Base-by-base conservation (phyloP, 2,113 vertebrate species). In the Myrmophylax atrothorax region DNA sequence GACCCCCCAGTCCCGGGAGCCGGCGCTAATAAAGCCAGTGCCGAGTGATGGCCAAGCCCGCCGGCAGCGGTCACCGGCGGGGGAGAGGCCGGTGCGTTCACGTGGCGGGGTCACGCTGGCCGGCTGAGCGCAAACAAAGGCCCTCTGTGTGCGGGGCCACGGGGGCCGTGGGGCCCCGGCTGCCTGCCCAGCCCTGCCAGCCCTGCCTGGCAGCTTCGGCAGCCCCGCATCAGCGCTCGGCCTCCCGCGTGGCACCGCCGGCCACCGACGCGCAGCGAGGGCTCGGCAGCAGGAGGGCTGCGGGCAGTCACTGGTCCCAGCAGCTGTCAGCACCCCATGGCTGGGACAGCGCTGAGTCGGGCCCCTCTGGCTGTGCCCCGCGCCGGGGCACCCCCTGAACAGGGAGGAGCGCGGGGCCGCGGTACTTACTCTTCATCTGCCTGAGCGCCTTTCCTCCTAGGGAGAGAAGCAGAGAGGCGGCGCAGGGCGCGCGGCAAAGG, bases 381-480 rank as follows among this genome's bases (percentile, higher is more conserved):
- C 0, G 7, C 56, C 6, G 5, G 52, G 62, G 81, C 92, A 83
- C 29, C 77, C 59, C 74, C 74, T 8, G 50, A 70, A 75, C 73
- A 63, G 29, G 64, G 79, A 87, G 70, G 18, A 28, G 88, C 18
- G 14, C 8, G 37, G 55, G 55, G 55, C 87, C 10, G 17, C 53
- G 74, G 92, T 98, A 99, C 99, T 99, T 98, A 99, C 99, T 98
- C 98, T 98, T 99, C 96, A 98, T 99, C 95, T 98, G 97, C 91
- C 97, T 98, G 81, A 98, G 98, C 94, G 97, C 96, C 97, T 97
- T 98, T 95, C 97, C 97, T 97, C 97, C 98, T 98, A 97, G 94
- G 77, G 87, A 73, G 93, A 73, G 96, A 93, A 92, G 59, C 96
- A 97, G 97, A 93, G 97, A 96, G 73, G 89, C 33, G 7, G 97